These are phyloP conservation scores for Steromphala cineraria DNA, from an alignment of 2,888 invertebrate species.

Conservation along the genomic window DNA sequence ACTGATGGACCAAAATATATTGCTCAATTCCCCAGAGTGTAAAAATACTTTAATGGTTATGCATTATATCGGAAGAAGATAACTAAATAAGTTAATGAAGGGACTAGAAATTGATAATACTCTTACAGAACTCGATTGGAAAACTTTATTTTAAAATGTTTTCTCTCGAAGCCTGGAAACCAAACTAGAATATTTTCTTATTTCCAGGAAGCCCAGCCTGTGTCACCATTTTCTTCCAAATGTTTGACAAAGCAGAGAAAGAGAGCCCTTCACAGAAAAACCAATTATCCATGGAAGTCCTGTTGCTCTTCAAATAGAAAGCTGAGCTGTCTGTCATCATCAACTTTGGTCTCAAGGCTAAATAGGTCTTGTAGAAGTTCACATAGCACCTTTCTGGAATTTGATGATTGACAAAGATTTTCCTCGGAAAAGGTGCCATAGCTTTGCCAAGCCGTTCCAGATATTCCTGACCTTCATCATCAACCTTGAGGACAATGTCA, in stretches of 20 bases:
- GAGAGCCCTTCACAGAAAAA: background rate
- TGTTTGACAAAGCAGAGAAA: background rate
- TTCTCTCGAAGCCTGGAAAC: background rate
- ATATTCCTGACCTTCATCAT: background rate
- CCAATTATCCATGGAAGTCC: background rate
- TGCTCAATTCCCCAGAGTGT: too few species aligned
- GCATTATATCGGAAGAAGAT: too few species aligned
- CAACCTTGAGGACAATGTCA: slow-evolving; percentile 12
- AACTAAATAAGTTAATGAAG: too few species aligned
- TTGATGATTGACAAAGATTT: background rate
- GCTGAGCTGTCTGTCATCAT: background rate
- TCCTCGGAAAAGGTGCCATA: background rate
- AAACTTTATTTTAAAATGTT: too few species aligned
- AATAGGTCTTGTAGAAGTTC: background rate
- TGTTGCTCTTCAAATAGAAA: background rate
- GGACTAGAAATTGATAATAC: too few species aligned
- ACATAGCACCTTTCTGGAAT: background rate
- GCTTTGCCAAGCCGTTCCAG: background rate
- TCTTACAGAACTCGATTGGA: too few species aligned
- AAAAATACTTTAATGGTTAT: too few species aligned
- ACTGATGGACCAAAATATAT: too few species aligned
- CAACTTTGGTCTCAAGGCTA: background rate
- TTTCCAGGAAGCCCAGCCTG: background rate
- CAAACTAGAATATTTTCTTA: slow-evolving; percentile 8
- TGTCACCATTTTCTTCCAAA: background rate